A percentile compares a stretch with the other conserved stretches of the same genome.
Conservation (phyloP, 2,888 invertebrate genomes). For the Machimus rusticus region DNA sequence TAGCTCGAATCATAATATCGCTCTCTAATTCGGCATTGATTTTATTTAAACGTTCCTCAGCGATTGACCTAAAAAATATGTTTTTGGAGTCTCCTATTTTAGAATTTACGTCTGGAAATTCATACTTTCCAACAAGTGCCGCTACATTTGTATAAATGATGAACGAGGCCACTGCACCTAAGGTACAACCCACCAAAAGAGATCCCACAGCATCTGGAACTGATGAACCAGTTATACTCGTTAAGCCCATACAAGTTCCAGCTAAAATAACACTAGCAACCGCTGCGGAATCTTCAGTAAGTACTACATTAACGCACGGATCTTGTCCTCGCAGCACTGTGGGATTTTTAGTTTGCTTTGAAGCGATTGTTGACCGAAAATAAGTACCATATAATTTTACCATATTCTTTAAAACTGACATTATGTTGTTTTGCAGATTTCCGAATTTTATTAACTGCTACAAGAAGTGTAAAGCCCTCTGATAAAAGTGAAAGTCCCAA, state of each 20-base stretch:
- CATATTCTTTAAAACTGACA: slow-evolving; percentile 85
- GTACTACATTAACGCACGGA: slow-evolving; percentile 96
- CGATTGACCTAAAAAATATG: slow-evolving; percentile 77
- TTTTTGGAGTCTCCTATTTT: background rate
- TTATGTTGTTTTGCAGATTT: slow-evolving; percentile 82
- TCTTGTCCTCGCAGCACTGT: slow-evolving; percentile 88
- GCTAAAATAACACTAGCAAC: slow-evolving; percentile 89
- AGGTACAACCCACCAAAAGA: slow-evolving; percentile 77
- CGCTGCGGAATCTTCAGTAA: slow-evolving; percentile 96
- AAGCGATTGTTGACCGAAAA: background rate
- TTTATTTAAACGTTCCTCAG: slow-evolving; percentile 81
- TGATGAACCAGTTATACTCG: slow-evolving; percentile 79
- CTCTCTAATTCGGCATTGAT: slow-evolving; percentile 90
- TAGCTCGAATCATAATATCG: slow-evolving; percentile 93
- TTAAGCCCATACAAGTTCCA: slow-evolving; percentile 83
- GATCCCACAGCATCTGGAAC: slow-evolving; percentile 92
- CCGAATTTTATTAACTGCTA: slow-evolving; percentile 86
- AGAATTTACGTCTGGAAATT: slow-evolving; percentile 53
- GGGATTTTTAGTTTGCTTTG: slow-evolving; percentile 33
- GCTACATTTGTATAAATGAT: slow-evolving; percentile 95
- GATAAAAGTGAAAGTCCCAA: slow-evolving; percentile 87
- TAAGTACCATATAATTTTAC: slow-evolving; percentile 66
- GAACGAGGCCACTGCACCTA: slow-evolving; percentile 89
- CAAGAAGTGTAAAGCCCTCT: slow-evolving; percentile 88
- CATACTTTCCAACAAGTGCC: slow-evolving; percentile 91